These are phyloP conservation scores for Rhagium mordax DNA, from an alignment of 2,888 invertebrate species.

Conservation along the genomic window DNA sequence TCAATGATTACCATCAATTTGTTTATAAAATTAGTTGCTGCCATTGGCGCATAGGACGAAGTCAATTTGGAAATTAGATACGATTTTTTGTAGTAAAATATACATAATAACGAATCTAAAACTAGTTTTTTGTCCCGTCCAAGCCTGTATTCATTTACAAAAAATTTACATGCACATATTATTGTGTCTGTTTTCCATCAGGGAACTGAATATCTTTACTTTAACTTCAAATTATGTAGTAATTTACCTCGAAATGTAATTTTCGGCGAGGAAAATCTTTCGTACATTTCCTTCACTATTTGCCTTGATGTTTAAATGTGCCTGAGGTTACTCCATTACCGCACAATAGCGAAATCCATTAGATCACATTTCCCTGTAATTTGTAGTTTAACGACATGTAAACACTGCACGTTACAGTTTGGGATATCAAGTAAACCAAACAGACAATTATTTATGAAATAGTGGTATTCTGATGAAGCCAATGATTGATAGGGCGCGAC, in stretches of 20 bases:
- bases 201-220: too few species aligned
- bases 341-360: conserved; percentile 15
- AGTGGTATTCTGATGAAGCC: background rate
- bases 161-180: too few species aligned
- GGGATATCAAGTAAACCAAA: conserved; percentile 23
- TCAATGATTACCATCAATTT: conserved; percentile 1
- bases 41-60: background rate
- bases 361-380: conserved; percentile 33
- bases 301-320: background rate
- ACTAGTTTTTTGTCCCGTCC: too few species aligned
- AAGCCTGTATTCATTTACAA: too few species aligned
- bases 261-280: background rate
- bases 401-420: conserved; percentile 29
- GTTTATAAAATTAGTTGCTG: conserved; percentile 23
- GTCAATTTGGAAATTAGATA: background rate
- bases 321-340: background rate
- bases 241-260: too few species aligned
- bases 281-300: background rate
- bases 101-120: too few species aligned
- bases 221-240: too few species aligned
- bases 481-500: conserved; percentile 29
- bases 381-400: conserved; percentile 36
- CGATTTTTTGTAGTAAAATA: too few species aligned
- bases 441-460: conserved; percentile 37
- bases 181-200: too few species aligned